Evolutionary conservation across 2,888 invertebrate species (phyloP).

Genomic region (Gibbula magus): DNA sequence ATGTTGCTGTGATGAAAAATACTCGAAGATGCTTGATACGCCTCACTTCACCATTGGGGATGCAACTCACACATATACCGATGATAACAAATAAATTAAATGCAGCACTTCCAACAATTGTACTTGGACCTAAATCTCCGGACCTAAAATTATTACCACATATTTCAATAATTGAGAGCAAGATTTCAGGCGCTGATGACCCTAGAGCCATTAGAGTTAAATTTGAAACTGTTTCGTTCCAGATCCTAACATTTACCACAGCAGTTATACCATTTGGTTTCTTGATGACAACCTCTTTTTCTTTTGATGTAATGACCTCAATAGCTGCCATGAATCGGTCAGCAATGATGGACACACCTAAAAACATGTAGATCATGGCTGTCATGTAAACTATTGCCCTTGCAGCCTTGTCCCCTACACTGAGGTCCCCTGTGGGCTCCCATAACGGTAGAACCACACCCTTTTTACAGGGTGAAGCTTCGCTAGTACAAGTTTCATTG

Average conservation of each 20-base stretch:
- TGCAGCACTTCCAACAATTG: constrained; percentile 98
- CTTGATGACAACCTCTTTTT: constrained; percentile 93
- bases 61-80: constrained; percentile 92
- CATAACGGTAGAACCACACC: constrained; percentile 93
- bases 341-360: constrained; percentile 98
- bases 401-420: constrained; percentile 83
- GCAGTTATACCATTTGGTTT: constrained; percentile 91
- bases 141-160: constrained; percentile 90
- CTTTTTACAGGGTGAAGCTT: constrained; percentile 80
- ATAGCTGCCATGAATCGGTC: constrained; percentile 99
- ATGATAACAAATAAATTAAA: constrained; percentile 99
- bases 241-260: constrained; percentile 93
- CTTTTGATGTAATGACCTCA: constrained; percentile 98
- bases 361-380: constrained; percentile 93
- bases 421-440: constrained; percentile 83
- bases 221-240: constrained; percentile 99
- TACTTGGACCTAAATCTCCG: constrained; percentile 97
- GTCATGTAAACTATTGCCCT: constrained; percentile 94
- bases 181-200: constrained; percentile 98
- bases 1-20: constrained; percentile 97
- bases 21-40: constrained; percentile 96
- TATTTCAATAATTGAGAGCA: constrained; percentile 97
- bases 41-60: constrained; percentile 92
- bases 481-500: constrained; percentile 43
- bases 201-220: constrained; percentile 98